A percentile compares a stretch with the other conserved stretches of the same genome.
Conservation (phyloP, 2,888 invertebrate genomes). For the Neuroscelio doddi region DNA sequence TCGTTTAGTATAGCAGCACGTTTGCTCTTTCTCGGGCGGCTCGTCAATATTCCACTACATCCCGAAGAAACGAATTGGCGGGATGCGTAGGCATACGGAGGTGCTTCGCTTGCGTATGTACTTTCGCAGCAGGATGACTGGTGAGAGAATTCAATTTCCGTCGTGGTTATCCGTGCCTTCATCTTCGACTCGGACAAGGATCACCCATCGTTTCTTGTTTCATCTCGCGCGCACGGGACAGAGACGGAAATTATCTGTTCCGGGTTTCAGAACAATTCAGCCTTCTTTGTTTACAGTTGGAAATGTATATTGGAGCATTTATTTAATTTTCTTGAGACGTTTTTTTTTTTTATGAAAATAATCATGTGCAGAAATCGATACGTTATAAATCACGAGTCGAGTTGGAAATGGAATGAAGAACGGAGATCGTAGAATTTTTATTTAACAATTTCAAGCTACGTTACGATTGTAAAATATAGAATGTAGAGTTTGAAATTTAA, state of each 20-base stretch:
- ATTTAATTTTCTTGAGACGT: no score
- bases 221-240: constrained; percentile 38
- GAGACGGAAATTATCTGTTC: constrained; percentile 36
- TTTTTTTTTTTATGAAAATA: no score
- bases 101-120: constrained; percentile 48
- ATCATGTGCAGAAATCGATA: no score
- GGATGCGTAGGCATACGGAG: constrained; percentile 45
- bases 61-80: constrained; percentile 50
- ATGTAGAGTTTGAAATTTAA: no score
- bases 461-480: no score
- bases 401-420: no score
- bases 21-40: constrained; percentile 32
- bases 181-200: constrained; percentile 59
- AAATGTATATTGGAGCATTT: constrained; percentile 28
- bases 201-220: constrained; percentile 52
- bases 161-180: constrained; percentile 65
- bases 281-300: constrained; percentile 40
- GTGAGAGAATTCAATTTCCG: constrained; percentile 69
- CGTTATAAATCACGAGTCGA: no score
- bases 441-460: no score
- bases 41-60: constrained; percentile 48
- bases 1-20: constrained; percentile 19
- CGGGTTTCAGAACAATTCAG: constrained; percentile 37
- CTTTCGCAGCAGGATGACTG: constrained; percentile 64
- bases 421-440: no score